A percentile compares a stretch with the other conserved stretches of the same genome.
Evolutionary conservation across 2,797 vertebrate genomes (phyloP).

Genomic region (Bradypodion pumilum): DNA sequence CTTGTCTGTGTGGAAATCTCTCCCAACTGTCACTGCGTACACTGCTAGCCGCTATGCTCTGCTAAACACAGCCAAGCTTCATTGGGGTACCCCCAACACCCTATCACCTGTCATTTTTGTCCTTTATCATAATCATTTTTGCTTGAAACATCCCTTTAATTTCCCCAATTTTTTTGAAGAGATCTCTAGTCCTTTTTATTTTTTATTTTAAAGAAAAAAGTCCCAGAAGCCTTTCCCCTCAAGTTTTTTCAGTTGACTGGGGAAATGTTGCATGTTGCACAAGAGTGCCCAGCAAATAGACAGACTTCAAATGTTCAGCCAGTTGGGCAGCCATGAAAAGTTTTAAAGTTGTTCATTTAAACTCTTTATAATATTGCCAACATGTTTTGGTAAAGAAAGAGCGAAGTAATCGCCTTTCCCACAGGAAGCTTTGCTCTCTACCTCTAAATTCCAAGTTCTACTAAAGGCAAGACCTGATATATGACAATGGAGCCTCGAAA

Average conservation of each 20-base stretch:
- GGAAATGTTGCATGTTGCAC: slow-evolving; percentile 40
- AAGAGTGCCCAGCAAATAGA: slow-evolving; percentile 34
- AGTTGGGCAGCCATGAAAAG: slow-evolving; percentile 43
- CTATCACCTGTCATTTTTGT: too few relatives aligned
- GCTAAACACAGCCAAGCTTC: too few relatives aligned
- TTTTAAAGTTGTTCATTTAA: slow-evolving; percentile 53
- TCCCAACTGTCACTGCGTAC: too few relatives aligned
- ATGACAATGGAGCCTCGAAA: slow-evolving; percentile 24
- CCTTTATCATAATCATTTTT: too few relatives aligned
- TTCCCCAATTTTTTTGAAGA: too few relatives aligned
- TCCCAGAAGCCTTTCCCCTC: neutral
- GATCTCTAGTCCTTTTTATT: too few relatives aligned
- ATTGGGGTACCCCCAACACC: too few relatives aligned
- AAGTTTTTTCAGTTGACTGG: too few relatives aligned
- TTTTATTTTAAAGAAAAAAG: neutral
- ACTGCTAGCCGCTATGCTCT: too few relatives aligned
- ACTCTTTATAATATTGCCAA: slow-evolving; percentile 53
- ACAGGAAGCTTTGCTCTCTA: slow-evolving; percentile 60
- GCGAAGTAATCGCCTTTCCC: slow-evolving; percentile 53
- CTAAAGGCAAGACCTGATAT: slow-evolving; percentile 45
- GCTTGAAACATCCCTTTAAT: too few relatives aligned
- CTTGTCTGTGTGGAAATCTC: too few relatives aligned
- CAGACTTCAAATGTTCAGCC: slow-evolving; percentile 60
- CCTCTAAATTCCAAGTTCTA: slow-evolving; percentile 60
- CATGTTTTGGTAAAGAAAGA: slow-evolving; percentile 59